Evolutionary conservation across 2,797 vertebrate species (phyloP), one percentile per base, ranked within the genome.

Genomic region (Siniperca scherzeri): DNA sequence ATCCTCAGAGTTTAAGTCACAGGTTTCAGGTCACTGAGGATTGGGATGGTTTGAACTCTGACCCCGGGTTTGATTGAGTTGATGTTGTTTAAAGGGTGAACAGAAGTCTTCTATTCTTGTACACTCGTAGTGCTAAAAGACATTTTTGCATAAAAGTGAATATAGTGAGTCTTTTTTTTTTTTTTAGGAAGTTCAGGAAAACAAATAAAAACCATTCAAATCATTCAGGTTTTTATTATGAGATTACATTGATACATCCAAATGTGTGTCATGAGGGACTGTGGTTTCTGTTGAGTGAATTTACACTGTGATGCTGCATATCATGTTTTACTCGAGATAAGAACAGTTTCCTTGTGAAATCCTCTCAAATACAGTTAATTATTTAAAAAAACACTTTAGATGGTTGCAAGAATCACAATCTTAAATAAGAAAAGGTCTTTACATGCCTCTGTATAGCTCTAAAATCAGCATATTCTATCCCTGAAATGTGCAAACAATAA

Each of bases 21-120:
- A 7, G 65, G 21, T 62, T 61, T 71, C 56, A 70, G 44, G 56
- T 77, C 48, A 7, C 22, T 33, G 19, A 46, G 70, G 56, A 25
- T 44, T 8, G 14, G 30, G 17, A 16, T 16, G 70, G 27, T 66
- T 74, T 80, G 81, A 86, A 75, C 82, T 88, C 74, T 88, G 86
- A 90, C 73, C 80, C 27, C 4, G 2, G 30, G 46, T 68, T 71
- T 86, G 74, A 88, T 92, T 84, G 84, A 84, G 21, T 56, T 61
- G 8, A 36, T 7, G 22, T 25, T 1, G 22, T 36, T 42, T 21
- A 13, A 30, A 56, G 7, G 1, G 4, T 38, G 7, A 64, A 12
- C 30, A 68, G 30, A 60, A 5, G 30, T 62, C 40, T 53, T 9
- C n/a, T n/a, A 65, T 25, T 5, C 7, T 4, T 42, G 16, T 4